A percentile compares a stretch with the other conserved stretches of the same genome.
Conservation (phyloP, 2,113 vertebrate species). For the Hassar affinis region DNA sequence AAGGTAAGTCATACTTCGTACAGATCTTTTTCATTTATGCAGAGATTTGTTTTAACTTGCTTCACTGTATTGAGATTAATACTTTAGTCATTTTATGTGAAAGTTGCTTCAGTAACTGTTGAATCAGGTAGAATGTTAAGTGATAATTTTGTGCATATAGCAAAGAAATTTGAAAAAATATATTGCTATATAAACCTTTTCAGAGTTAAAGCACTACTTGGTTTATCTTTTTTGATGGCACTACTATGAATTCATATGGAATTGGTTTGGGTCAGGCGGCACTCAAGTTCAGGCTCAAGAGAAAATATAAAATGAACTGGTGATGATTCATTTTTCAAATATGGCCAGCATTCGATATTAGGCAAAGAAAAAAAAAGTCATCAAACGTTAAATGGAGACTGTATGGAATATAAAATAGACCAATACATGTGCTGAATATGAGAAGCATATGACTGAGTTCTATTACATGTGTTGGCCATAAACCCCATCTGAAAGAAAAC, state of each 20-base stretch:
- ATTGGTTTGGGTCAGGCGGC: background rate
- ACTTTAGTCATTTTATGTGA: background rate
- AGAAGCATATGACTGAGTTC: constrained; percentile 26
- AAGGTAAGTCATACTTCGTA: constrained; percentile 64
- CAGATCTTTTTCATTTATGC: constrained; percentile 10
- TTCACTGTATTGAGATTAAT: constrained; percentile 16
- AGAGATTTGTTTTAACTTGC: constrained; percentile 22
- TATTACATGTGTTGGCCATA: constrained; percentile 22
- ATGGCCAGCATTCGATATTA: background rate
- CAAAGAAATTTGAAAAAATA: constrained; percentile 7
- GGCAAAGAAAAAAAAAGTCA: background rate
- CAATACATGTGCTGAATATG: constrained; percentile 27
- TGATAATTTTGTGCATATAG: background rate
- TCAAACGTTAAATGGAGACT: background rate
- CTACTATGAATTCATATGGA: constrained; percentile 6
- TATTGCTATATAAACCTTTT: background rate
- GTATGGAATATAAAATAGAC: constrained; percentile 2
- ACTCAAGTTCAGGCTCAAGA: background rate
- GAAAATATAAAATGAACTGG: background rate
- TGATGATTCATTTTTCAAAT: constrained; percentile 3
- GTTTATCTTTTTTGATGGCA: background rate
- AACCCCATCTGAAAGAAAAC: background rate
- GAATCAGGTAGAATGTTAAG: constrained; percentile 4
- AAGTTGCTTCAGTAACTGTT: constrained; percentile 24
- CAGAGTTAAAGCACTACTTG: background rate